A percentile compares a stretch with the other conserved stretches of the same genome.
These are phyloP conservation scores for Palythoa grandiflora DNA, from an alignment of 92 coral and sea anemone species.

Conservation along the genomic window DNA sequence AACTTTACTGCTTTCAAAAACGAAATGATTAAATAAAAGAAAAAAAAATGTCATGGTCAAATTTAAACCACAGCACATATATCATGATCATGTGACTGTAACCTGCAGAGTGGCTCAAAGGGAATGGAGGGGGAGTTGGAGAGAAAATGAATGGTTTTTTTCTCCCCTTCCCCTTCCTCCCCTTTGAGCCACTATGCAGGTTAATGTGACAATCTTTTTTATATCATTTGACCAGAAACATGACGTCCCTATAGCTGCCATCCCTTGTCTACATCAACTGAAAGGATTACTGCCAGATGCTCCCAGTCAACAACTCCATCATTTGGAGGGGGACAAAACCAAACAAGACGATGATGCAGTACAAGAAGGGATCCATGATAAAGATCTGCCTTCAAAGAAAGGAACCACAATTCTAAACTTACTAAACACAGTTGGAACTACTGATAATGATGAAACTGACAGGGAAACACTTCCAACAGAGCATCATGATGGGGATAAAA, in stretches of 20 bases:
- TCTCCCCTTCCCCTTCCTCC: too few relatives aligned
- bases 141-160: too few relatives aligned
- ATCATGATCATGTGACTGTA: too few relatives aligned
- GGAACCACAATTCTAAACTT: slow-evolving; percentile 48
- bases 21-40: too few relatives aligned
- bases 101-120: too few relatives aligned
- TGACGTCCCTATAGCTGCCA: slow-evolving; percentile 94
- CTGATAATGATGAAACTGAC: neutral
- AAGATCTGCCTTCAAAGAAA: slow-evolving; percentile 3
- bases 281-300: slow-evolving; percentile 54
- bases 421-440: slow-evolving; percentile 56
- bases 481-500: neutral
- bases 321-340: neutral
- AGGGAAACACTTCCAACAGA: neutral
- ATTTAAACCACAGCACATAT: too few relatives aligned
- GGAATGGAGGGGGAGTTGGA: too few relatives aligned
- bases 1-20: too few relatives aligned
- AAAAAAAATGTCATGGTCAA: too few relatives aligned
- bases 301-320: neutral
- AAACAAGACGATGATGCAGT: neutral
- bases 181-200: too few relatives aligned
- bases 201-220: neutral
- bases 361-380: neutral
- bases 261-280: slow-evolving; percentile 93
- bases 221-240: slow-evolving; percentile 75